Base-by-base conservation (phyloP, 2,888 invertebrate species). In the Megaustenia siamemsis region DNA sequence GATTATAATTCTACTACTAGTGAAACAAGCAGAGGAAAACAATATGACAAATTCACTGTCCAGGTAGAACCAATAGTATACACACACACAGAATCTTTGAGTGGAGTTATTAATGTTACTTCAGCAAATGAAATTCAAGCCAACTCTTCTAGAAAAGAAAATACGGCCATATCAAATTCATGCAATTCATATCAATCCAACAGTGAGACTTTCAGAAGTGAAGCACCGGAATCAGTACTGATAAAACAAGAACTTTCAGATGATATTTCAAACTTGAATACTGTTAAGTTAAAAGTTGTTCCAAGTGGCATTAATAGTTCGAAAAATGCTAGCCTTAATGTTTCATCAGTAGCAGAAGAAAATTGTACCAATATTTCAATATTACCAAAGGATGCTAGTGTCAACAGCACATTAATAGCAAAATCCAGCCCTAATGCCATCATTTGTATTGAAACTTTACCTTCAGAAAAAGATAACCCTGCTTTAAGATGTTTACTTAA, bases 181-280 rank as follows among this genome's bases (percentile, higher is more conserved):
- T 15, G 5, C 6, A 18, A 12, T 6, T 45, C 28, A 32, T 28
- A 28, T 73, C 49, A 73, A 21, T 18, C 18, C 24, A 32, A 18
- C 32, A 49, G 18, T 49, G 28, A 24, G 12, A 28, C 43, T 15
- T 28, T 49, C 24, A 40, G 63, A 35, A 53, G 40, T n/a, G 77
- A 45, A 24, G 43, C 45, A 69, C 28, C 63, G n/a, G 83, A 12
- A 68, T 35, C 63, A 18, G 56, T 56, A 28, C n/a, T 53, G 49
- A 77, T 68, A n/a, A 53, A 83, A 68, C 83, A 82, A 63, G 77
- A 83, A 45, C 32, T 24, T 38, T 53, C n/a, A 28, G 83, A 76
- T n/a, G 66, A 10, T 32, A n/a, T 71, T 0, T 43, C 32, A 24
- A 56, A 32, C 12, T 28, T 28, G 45, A 76, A 76, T 35, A 32